Evolutionary conservation across 2,113 vertebrate species (phyloP).

Genomic region (Campylorhamphus procurvoides): DNA sequence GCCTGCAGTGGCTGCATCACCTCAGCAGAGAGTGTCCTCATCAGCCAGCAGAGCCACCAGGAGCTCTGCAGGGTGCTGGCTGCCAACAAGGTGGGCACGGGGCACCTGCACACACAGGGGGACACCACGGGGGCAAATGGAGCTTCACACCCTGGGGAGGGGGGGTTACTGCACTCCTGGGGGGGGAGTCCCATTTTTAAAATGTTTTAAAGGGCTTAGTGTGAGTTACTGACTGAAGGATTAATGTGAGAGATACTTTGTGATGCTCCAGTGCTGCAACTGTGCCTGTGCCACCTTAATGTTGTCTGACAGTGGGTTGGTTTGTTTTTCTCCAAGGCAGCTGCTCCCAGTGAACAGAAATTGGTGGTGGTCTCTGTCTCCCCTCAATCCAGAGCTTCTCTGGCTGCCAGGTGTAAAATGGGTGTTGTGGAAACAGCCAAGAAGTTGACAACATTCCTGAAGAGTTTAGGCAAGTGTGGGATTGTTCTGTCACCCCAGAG

Average conservation of each 20-base stretch:
- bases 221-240: neutral
- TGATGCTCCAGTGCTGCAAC: neutral
- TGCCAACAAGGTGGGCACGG: slow-evolving; percentile 80
- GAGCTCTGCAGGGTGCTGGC: slow-evolving; percentile 85
- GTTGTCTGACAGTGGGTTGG: neutral
- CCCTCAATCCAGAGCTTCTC: slow-evolving; percentile 90
- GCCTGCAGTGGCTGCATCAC: slow-evolving; percentile 98
- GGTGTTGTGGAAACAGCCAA: slow-evolving; percentile 80
- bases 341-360: slow-evolving; percentile 66
- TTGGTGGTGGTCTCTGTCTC: slow-evolving; percentile 91
- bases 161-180: accelerated
- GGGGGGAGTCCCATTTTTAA: neutral
- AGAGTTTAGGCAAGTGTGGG: slow-evolving; percentile 81
- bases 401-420: slow-evolving; percentile 84
- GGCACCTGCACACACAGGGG: accelerated
- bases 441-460: slow-evolving; percentile 87
- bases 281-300: accelerated
- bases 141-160: no score
- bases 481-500: neutral
- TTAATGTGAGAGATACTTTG: neutral
- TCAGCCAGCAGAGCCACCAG: slow-evolving; percentile 92
- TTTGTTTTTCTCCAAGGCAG: slow-evolving; percentile 12
- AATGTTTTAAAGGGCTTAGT: neutral
- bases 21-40: slow-evolving; percentile 91
- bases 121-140: accelerated